Base-by-base conservation (phyloP, 2,113 vertebrate genomes). In the Jaculus jaculus region DNA sequence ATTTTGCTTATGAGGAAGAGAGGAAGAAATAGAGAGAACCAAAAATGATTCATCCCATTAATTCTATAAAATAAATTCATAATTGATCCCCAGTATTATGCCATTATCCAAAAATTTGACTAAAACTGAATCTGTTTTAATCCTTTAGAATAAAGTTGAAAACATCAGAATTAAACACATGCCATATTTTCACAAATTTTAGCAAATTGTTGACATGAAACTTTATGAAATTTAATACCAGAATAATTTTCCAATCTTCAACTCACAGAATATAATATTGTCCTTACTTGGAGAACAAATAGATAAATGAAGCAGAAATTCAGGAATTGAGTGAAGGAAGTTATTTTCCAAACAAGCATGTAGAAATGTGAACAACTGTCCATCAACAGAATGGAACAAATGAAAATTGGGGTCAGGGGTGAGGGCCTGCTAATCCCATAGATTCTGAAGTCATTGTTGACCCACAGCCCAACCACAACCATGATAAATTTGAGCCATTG, bases 271-370 rank as follows among this genome's bases (percentile, higher is more conserved):
- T 42, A 28, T 7, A 74, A 24, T 28, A 69, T 16, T 69, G 4
- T 28, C 32, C 18, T 90, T 88, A 63, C 17, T 85, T 90, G 79
- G n/a, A 66, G 92, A 95, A 88, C 20, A 92, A 85, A 81, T 71
- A 32, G 74, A 72, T 9, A 4, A 71, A 4, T 18, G 61, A 82
- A 94, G 15, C 5, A 77, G 20, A 47, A 92, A 63, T 21, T 66
- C 28, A 80, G 66, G 6, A 5, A 68, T 13, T 91, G 17, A 77
- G 39, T 3, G 4, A 82, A 24, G 4, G 66, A 63, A 85, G 0
- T 75, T 87, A 39, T 24, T 78, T 93, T 39, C 18, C 34, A 75
- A 88, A 61, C 20, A 90, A 13, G 23, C 4, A 11, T 15, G 39
- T 12, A 8, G 66, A 34, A 87, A 87, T 54, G 1, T 23, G 18